Evolutionary conservation across 1,140 invertebrate species (phyloP), one percentile per base, ranked within the genome.

Genomic region (Neelides sp.): DNA sequence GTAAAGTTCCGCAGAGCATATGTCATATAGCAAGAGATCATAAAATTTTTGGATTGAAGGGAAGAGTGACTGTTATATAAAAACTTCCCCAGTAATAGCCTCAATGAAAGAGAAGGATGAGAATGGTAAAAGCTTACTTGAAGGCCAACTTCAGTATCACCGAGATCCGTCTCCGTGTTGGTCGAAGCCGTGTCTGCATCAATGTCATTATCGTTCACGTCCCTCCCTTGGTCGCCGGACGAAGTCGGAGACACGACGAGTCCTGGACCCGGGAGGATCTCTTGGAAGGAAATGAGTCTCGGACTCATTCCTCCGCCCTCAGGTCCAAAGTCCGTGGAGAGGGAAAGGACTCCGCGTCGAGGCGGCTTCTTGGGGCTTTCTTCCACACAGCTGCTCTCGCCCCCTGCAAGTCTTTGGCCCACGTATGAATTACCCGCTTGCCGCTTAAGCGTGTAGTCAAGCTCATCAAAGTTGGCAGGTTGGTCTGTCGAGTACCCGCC

Each of bases 391-490:
- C 40, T 35, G 20, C 53, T 54, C 13, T 54, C 48, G 61, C 77
- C 79, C 62, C 79, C 77, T 8, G 83, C 77, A 63, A 88, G 64
- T 66, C 81, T 68, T 71, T 85, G 77, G 62, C 86, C 82, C 62
- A 89, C 76, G 70, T 89, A 80, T 48, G 82, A 78, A 73, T 82
- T 84, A 28, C 82, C 71, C 54, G 70, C 66, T 66, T 83, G 80
- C 56, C 85, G 73, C 54, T 79, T 73, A 32, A 86, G 65, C 65
- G 85, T 82, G 68, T 89, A 90, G 65, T 91, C 86, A 58, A 90
- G 72, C 65, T 90, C 83, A 74, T 79, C 61, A 40, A 68, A 74
- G 52, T 70, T 69, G 49, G n/a, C 28, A 4, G 32, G 34, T 34
- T 32, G 12, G n/a, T 32, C 43, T 1, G 35, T 32, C 39, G 30